Base-by-base conservation (phyloP, 2,113 vertebrate species). In the Junco hyemalis region DNA sequence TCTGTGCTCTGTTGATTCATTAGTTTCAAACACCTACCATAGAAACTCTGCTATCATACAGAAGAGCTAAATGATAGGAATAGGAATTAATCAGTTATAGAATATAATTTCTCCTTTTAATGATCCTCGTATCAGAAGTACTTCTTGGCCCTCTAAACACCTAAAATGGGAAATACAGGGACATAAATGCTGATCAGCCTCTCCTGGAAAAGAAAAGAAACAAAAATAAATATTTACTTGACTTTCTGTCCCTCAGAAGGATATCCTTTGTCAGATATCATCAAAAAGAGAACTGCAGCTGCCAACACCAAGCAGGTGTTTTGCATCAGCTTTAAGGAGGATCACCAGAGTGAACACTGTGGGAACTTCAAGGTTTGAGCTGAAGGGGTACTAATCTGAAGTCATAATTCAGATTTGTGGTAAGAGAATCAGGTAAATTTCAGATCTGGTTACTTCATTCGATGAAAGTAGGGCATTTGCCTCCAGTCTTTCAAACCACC, bases 1-100 rank as follows among this genome's bases (percentile, higher is more conserved):
- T 40, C 3, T 3, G 4, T 23, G 8, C 8, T 88, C 0, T 29
- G 23, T 44, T 36, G 22, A 60, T 69, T 40, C 10, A 24, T 36
- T 24, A 65, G 2, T 59, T 6, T 38, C 53, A 73, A 69, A 16
- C 1, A 6, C 26, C 7, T 64, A 5, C 12, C 5, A 29, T 0
- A 63, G 21, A 81, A 86, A 68, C 53, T 15, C 8, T 63, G 2
- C 2, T n/a, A 2, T 19, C 7, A 18, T 5, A 48, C 2, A 77
- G 23, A 60, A 40, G 5, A 40, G 3, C 1, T 48, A 11, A 47
- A 57, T 29, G 5, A 24, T 3, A 54, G 2, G 7, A 79, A 24
- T 8, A 15, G 18, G 4, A 61, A 29, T n/a, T 65, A 5, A 22
- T 44, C 25, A 36, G 8, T 8, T 48, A 14, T 0, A 45, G 47